phyloP scores from a whole-genome alignment of 2,113 vertebrate genomes.

The Hemichromis elongatus region DNA sequence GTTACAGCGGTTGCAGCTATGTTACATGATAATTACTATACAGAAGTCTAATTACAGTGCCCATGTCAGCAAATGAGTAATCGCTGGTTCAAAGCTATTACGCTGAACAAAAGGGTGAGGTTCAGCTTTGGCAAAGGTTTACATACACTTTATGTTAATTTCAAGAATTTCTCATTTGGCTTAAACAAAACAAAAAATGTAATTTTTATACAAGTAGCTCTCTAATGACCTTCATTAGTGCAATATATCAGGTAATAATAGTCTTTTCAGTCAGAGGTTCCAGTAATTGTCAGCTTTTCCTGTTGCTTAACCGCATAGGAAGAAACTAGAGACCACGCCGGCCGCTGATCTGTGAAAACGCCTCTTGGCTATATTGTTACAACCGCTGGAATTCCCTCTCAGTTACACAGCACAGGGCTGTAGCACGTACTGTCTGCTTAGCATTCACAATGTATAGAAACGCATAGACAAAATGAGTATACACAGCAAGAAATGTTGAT shows the following conservation, averaged over 20 bases:
- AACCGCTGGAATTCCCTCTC: conserved; percentile 22
- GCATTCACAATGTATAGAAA: not conserved
- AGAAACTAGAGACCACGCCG: conserved; percentile 28
- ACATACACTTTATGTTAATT: not conserved
- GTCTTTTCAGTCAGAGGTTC: not conserved
- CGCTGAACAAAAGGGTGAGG: not conserved
- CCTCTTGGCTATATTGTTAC: conserved; percentile 22
- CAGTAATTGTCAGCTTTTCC: conserved; percentile 18
- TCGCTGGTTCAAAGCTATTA: not conserved
- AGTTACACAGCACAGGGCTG: conserved; percentile 7
- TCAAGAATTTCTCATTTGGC: not conserved
- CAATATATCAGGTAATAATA: not conserved
- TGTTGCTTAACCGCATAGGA: conserved; percentile 25
- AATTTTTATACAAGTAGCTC: not conserved
- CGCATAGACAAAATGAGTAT: not conserved
- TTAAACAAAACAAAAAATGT: not conserved
- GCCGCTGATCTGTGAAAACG: conserved; percentile 20
- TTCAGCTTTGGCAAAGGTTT: not conserved
- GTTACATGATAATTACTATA: not conserved
- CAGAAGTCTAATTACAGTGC: not conserved
- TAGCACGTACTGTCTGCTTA: not conserved
- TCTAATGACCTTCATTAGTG: not conserved
- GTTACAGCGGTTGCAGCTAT: not conserved
- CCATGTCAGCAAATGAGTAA: not conserved
- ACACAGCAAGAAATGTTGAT: not conserved